These are phyloP conservation scores for Leptura quadrifasciata DNA, from an alignment of 2,888 invertebrate genomes.

Conservation along the genomic window DNA sequence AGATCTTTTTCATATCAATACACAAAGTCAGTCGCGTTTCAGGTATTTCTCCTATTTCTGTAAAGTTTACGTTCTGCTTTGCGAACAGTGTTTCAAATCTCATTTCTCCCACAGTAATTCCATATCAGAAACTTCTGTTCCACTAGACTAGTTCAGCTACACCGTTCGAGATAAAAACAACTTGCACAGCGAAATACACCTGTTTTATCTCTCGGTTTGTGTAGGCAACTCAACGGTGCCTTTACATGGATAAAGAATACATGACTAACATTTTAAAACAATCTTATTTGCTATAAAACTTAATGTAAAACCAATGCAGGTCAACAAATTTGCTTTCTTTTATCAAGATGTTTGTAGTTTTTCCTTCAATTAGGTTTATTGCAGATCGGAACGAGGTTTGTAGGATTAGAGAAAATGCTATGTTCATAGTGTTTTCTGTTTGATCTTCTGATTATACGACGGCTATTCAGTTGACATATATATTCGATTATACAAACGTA, in stretches of 20 bases:
- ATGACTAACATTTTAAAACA: not conserved
- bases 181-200: not conserved
- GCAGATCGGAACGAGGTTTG: not conserved
- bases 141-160: not conserved
- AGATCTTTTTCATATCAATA: too few relatives aligned
- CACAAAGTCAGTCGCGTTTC: too few relatives aligned
- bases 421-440: not conserved
- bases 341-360: not conserved
- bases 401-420: not conserved
- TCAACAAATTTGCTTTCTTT: not conserved
- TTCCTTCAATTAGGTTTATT: not conserved
- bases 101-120: not conserved
- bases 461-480: too few relatives aligned
- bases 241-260: not conserved
- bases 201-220: not conserved
- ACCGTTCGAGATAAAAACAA: not conserved
- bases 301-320: not conserved
- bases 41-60: too few relatives aligned
- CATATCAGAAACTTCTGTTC: not conserved
- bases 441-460: too few relatives aligned
- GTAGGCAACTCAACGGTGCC: not conserved
- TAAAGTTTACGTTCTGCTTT: too few relatives aligned
- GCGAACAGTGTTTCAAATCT: not conserved
- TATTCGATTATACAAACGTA: too few relatives aligned
- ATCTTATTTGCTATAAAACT: not conserved